A percentile compares a stretch with the other conserved stretches of the same genome.
phyloP scores from a whole-genome alignment of 2,888 invertebrate genomes.

The Ectemnius cavifrons region DNA sequence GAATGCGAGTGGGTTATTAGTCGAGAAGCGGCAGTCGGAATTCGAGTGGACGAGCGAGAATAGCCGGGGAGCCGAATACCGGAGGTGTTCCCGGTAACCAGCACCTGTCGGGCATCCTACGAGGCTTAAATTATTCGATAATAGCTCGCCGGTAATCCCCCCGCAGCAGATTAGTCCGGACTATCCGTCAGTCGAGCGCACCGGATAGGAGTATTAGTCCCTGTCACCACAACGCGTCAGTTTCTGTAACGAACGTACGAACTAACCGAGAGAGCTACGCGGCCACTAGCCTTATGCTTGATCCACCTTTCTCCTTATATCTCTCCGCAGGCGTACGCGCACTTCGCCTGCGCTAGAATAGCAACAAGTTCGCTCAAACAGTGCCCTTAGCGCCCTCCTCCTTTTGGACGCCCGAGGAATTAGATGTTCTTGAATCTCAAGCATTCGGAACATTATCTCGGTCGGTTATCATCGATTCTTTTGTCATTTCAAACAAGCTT shows the following conservation, averaged over 20 bases:
- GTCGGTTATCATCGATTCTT: too few relatives aligned
- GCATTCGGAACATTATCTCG: too few relatives aligned
- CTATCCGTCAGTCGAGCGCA: slow-evolving; percentile 51
- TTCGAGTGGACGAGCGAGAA: not conserved
- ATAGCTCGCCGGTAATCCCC: slow-evolving; percentile 49
- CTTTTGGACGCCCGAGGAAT: too few relatives aligned
- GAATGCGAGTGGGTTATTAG: too few relatives aligned
- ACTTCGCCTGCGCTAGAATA: not conserved
- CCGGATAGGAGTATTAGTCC: slow-evolving; percentile 54
- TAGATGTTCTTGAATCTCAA: too few relatives aligned
- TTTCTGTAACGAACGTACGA: slow-evolving; percentile 49
- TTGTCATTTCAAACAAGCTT: too few relatives aligned
- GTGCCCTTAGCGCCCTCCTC: too few relatives aligned
- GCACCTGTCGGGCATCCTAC: slow-evolving; percentile 37
- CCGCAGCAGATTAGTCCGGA: slow-evolving; percentile 51
- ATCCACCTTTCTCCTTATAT: slow-evolving; percentile 31
- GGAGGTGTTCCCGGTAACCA: slow-evolving; percentile 1
- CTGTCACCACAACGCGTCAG: slow-evolving; percentile 53
- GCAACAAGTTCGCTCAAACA: too few relatives aligned
- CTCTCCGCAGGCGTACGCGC: slow-evolving; percentile 11
- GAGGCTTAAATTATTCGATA: slow-evolving; percentile 54
- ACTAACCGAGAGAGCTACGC: too few relatives aligned
- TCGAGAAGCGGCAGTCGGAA: too few relatives aligned
- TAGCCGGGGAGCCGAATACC: slow-evolving; percentile 8
- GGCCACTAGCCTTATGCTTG: too few relatives aligned